Evolutionary conservation across 1,140 invertebrate genomes (phyloP).

Genomic region (Hypothenemus hampei): DNA sequence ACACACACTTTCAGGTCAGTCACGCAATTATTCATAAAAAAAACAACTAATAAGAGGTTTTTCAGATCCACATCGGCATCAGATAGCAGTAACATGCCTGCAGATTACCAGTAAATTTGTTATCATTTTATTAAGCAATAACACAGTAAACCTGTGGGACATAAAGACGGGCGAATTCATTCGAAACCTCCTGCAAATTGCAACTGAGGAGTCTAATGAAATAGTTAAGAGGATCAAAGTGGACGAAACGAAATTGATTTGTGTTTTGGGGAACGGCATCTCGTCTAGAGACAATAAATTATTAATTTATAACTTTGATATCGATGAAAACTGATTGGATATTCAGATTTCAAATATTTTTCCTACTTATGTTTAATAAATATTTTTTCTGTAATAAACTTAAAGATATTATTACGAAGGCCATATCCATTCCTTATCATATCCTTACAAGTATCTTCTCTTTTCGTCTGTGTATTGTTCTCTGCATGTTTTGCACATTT

Average conservation of each 20-base stretch:
- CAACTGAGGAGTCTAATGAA: slow-evolving; percentile 94
- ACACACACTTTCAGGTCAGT: slow-evolving; percentile 87
- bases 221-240: slow-evolving; percentile 98
- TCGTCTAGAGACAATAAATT: slow-evolving; percentile 99
- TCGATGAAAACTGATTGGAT: slow-evolving; percentile 50
- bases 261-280: slow-evolving; percentile 96
- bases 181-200: slow-evolving; percentile 87
- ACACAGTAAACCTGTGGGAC: slow-evolving; percentile 99
- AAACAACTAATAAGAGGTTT: too few relatives aligned
- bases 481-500: too few relatives aligned
- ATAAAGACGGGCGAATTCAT: slow-evolving; percentile 93
- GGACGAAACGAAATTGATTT: slow-evolving; percentile 94
- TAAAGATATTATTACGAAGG: too few relatives aligned
- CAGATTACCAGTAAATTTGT: slow-evolving; percentile 98
- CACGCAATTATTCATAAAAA: too few relatives aligned
- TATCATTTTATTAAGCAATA: slow-evolving; percentile 98
- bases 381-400: too few relatives aligned
- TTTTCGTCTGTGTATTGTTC: too few relatives aligned
- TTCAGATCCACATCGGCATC: slow-evolving; percentile 91
- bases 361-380: background rate
- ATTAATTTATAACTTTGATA: slow-evolving; percentile 94
- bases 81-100: slow-evolving; percentile 96
- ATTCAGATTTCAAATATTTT: background rate
- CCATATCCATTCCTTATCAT: too few relatives aligned
- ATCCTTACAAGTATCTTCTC: too few relatives aligned